Evolutionary conservation across 53 echinoderm and acorn worm genomes (phyloP), one percentile per base, ranked within the genome.

Genomic region (Apostichopus leukothele): DNA sequence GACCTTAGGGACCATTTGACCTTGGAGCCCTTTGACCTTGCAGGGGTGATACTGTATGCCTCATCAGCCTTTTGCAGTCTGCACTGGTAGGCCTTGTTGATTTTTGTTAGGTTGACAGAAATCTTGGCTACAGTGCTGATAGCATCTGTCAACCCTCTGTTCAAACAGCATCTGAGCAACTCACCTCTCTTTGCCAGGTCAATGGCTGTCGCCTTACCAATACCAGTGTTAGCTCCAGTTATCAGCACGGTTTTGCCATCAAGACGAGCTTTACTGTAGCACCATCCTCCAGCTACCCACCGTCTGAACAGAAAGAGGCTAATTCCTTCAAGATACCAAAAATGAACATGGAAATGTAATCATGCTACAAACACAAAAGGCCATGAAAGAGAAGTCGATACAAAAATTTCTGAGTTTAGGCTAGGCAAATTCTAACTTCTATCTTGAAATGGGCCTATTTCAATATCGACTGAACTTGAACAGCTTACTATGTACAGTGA

Each of bases 121-220:
- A 3, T 39, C 39, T 39, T 39, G 39, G 39, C 39, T 39, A 39
- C 39, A 39, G 39, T 39, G 3, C 39, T 9, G 63, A 63, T 16
- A 4, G 63, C 63, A 63, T 63, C 63, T 13, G 63, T 63, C 63
- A 63, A 7, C 63, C 11, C 63, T 57, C 57, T 57, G 57, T 57
- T 57, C 10, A 57, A 57, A 57, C 10, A 57, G 57, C 57, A 57
- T 10, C 10, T 57, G 10, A 57, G 57, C 5, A 18, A 51, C 86
- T 67, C 74, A 96, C 96, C 96, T 96, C 94, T 90, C 76, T 73
- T 90, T 26, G 96, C 96, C n/a, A 94, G 67, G 67, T 96, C 94
- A 80, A 79, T 89, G 0, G 93, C 96, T 51, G 93, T 89, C 75
- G 91, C 94, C 73, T 93, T 96, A 8, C 96, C 96, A 26, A 96